Conservation (phyloP, 2,888 invertebrate species). For the Chloromyia formosa region DNA sequence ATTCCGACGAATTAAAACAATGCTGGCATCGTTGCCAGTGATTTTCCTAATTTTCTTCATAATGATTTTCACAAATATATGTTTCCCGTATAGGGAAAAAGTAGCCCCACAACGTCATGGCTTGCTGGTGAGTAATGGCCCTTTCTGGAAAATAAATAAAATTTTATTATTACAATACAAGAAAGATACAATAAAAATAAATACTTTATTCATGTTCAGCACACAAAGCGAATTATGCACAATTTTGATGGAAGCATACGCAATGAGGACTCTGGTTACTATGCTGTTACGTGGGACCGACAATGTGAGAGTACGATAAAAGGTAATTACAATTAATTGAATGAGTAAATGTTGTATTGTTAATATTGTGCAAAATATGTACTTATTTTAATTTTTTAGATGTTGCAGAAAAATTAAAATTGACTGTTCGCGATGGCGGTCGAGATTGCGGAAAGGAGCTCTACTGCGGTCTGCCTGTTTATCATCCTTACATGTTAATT, state of each 20-base stretch:
- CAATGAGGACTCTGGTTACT: slow-evolving; percentile 65
- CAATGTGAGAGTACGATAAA: slow-evolving; percentile 55
- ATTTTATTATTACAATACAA: slow-evolving; percentile 8
- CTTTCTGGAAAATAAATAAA: no score
- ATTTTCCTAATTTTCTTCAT: slow-evolving; percentile 59
- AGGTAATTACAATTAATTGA: slow-evolving; percentile 52
- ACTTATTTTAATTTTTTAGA: slow-evolving; percentile 3
- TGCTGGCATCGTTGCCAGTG: slow-evolving; percentile 56
- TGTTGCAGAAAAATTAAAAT: slow-evolving; percentile 14
- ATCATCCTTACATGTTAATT: slow-evolving; percentile 62
- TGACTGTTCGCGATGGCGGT: slow-evolving; percentile 52
- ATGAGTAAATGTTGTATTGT: no score
- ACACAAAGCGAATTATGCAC: slow-evolving; percentile 64
- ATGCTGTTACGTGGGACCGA: slow-evolving; percentile 65
- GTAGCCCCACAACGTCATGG: slow-evolving; percentile 66
- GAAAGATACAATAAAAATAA: no score
- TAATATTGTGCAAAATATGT: no score
- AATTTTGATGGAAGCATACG: slow-evolving; percentile 58
- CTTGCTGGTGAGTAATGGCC: slow-evolving; percentile 63
- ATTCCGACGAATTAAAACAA: slow-evolving; percentile 60
- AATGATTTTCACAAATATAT: slow-evolving; percentile 66
- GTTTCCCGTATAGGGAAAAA: slow-evolving; percentile 68
- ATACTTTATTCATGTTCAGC: slow-evolving; percentile 60
- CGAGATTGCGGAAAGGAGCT: slow-evolving; percentile 63
- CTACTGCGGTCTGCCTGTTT: slow-evolving; percentile 67